A percentile compares a stretch with the other conserved stretches of the same genome.
These are phyloP conservation scores for Nemopilema nomurai DNA, from an alignment of 30 jellyfish, hydroid and myxozoan genomes.

Conservation along the genomic window DNA sequence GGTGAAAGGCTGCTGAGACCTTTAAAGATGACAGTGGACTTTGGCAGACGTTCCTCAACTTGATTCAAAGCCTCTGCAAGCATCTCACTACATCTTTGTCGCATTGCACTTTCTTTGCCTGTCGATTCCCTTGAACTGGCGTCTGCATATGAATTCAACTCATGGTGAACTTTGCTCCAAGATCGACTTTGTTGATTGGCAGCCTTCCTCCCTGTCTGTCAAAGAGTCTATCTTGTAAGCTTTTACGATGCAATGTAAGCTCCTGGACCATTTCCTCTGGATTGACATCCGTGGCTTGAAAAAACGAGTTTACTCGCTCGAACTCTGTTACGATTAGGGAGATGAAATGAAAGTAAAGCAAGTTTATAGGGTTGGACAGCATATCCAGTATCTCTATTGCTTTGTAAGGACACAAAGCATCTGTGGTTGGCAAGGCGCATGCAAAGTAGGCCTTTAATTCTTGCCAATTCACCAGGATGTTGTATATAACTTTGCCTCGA, in stretches of 20 bases:
- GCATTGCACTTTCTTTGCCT: slow-evolving; percentile 16
- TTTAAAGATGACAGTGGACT: slow-evolving; percentile 47
- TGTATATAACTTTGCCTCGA: slow-evolving; percentile 45
- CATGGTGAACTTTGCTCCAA: slow-evolving; percentile 60
- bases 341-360: slow-evolving; percentile 44
- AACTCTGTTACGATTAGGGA: slow-evolving; percentile 51
- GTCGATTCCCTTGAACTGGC: neutral
- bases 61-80: slow-evolving; percentile 59
- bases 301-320: slow-evolving; percentile 52
- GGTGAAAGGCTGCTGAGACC: slow-evolving; percentile 64
- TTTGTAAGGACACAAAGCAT: slow-evolving; percentile 46
- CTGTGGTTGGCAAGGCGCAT: slow-evolving; percentile 49
- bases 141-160: slow-evolving; percentile 16
- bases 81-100: slow-evolving; percentile 36
- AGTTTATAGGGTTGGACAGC: slow-evolving; percentile 63
- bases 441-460: slow-evolving; percentile 67
- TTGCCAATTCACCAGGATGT: slow-evolving; percentile 58
- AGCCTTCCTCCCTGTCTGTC: slow-evolving; percentile 34
- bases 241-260: slow-evolving; percentile 41
- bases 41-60: slow-evolving; percentile 62
- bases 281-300: slow-evolving; percentile 51
- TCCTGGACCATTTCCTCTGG: slow-evolving; percentile 58
- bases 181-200: slow-evolving; percentile 30
- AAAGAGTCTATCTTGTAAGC: slow-evolving; percentile 43
- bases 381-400: slow-evolving; percentile 52